Conservation (phyloP, 2,888 invertebrate species). For the Polylopha cassiicola region DNA sequence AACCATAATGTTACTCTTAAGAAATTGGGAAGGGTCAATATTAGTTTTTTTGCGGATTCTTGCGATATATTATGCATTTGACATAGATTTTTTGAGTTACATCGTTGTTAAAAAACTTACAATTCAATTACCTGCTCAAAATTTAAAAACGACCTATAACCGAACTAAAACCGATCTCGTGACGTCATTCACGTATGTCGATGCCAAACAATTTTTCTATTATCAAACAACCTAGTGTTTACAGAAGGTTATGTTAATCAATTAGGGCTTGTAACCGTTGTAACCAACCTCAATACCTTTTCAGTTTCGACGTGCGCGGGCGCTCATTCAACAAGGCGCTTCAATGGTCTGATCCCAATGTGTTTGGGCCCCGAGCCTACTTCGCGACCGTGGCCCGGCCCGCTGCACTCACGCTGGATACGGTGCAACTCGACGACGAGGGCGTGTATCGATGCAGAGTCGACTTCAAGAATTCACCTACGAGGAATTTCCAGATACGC, state of each 20-base stretch:
- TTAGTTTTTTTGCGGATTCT: no score
- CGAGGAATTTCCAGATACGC: conserved; percentile 91
- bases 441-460: conserved; percentile 92
- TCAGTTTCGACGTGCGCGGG: conserved; percentile 91
- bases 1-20: no score
- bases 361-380: conserved; percentile 90
- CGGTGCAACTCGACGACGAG: conserved; percentile 90
- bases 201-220: no score
- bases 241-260: conserved; percentile 4
- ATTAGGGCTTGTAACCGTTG: conserved; percentile 1
- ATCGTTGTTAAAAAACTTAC: no score
- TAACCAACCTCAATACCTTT: conserved; percentile 26
- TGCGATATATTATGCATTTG: no score
- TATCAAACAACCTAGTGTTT: no score
- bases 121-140: no score
- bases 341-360: conserved; percentile 89
- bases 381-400: conserved; percentile 89
- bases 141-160: no score
- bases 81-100: no score
- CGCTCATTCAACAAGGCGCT: conserved; percentile 88
- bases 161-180: no score
- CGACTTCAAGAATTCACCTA: conserved; percentile 92
- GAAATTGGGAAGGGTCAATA: no score
- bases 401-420: conserved; percentile 88
- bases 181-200: no score